A percentile compares a stretch with the other conserved stretches of the same genome.
These are phyloP conservation scores for Montipora capricornis DNA, from an alignment of 64 coral and sea anemone species.

Conservation along the genomic window DNA sequence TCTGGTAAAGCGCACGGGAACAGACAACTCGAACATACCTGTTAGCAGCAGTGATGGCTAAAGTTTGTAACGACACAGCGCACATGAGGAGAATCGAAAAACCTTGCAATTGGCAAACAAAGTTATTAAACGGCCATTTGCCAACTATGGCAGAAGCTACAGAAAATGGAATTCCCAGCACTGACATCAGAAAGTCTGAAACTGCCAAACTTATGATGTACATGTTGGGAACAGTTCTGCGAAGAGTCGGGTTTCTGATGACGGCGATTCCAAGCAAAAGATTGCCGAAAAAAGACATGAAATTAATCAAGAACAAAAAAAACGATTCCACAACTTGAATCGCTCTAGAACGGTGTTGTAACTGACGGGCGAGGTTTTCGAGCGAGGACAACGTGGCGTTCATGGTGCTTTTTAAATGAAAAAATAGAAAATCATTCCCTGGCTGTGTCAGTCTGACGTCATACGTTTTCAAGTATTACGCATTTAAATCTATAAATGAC, in stretches of 20 bases:
- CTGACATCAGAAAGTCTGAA: slow-evolving; percentile 63
- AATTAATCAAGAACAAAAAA: slow-evolving; percentile 44
- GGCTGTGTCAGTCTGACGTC: too few relatives aligned
- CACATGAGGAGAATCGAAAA: slow-evolving; percentile 47
- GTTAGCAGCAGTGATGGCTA: slow-evolving; percentile 69
- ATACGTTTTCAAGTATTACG: not conserved
- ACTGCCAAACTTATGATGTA: slow-evolving; percentile 64
- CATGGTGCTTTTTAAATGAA: not conserved
- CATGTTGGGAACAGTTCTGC: slow-evolving; percentile 45
- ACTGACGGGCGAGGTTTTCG: slow-evolving; percentile 6
- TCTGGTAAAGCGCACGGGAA: slow-evolving; percentile 48
- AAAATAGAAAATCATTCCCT: not conserved
- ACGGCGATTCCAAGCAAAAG: slow-evolving; percentile 46
- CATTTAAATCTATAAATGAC: too few relatives aligned
- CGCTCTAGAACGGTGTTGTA: not conserved
- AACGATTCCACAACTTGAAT: slow-evolving; percentile 47
- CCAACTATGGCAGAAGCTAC: not conserved
- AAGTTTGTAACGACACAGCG: slow-evolving; percentile 45
- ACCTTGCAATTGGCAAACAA: slow-evolving; percentile 61
- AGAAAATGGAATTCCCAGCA: slow-evolving; percentile 45
- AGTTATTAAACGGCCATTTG: slow-evolving; percentile 30
- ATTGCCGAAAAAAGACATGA: slow-evolving; percentile 53
- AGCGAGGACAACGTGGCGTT: not conserved
- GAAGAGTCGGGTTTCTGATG: slow-evolving; percentile 30
- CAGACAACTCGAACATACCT: slow-evolving; percentile 49